Evolutionary conservation across 2,888 invertebrate species (phyloP), one percentile per base, ranked within the genome.

Genomic region (Synanthedon tipuliformis): DNA sequence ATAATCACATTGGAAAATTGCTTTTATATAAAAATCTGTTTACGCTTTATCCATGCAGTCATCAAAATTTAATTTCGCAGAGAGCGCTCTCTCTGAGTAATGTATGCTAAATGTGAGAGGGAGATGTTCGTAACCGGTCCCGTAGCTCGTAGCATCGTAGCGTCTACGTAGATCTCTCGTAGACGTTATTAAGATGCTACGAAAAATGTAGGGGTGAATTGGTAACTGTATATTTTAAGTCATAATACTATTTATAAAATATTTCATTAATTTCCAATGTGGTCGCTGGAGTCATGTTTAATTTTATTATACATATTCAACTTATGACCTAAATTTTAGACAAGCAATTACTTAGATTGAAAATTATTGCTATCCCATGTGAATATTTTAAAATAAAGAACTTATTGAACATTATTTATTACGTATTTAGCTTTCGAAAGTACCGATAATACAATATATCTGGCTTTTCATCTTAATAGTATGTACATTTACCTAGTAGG

Each of bases 1-100:
- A 4, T n/a, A 45, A 12, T 45, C 4, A 13, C 13, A 45, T 45
- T 45, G n/a, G 8, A n/a, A 45, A 45, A 45, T 45, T 45, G 15
- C 15, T 45, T 15, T 15, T 45, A 45, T 45, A 12, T 34, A 27
- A 34, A 45, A 45, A 45, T 45, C 13, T 45, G 45, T 15, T 45
- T 45, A 34, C 45, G n/a, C 68, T 69, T 68, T 75, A 80, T 75
- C 71, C 72, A 66, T 65, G 71, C 69, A 73, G 68, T 69, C 77
- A 78, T 81, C 79, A 81, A 81, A 82, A 81, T 81, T 82, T 82
- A 82, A 83, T 82, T 83, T 82, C 59, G 72, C 75, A 79, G 78
- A 81, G 75, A 83, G 83, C 77, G 78, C 79, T 76, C 73, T 76
- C 70, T 59, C 67, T 68, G 68, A 67, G 79, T 81, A 78, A 81